Evolutionary conservation across 2,888 invertebrate species (phyloP).

Genomic region (Nemoura dubitans): DNA sequence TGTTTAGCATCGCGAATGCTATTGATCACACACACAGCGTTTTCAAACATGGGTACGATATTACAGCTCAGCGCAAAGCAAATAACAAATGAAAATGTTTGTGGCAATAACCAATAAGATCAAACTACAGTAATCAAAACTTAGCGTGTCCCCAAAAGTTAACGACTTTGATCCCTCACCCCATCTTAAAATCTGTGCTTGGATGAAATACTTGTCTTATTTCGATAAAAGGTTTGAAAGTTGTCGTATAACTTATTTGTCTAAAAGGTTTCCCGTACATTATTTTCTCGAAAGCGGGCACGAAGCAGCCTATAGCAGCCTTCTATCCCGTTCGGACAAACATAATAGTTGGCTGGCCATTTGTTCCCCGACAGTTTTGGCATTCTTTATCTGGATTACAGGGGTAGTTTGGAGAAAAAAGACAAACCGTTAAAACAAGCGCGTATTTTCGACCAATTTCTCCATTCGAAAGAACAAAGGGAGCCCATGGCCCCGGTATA

Average conservation of each 20-base stretch:
- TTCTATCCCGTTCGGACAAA: constrained; percentile 44
- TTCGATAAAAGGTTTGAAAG: constrained; percentile 52
- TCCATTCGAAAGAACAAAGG: constrained; percentile 43
- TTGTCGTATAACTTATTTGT: constrained; percentile 52
- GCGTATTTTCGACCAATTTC: constrained; percentile 45
- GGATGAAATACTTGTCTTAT: constrained; percentile 52
- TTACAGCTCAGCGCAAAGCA: not conserved
- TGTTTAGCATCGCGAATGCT: not conserved
- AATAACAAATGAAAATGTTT: constrained; percentile 9
- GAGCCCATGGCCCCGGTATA: constrained; percentile 37
- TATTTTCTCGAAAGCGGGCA: constrained; percentile 31
- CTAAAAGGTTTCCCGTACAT: constrained; percentile 52
- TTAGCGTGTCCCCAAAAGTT: constrained; percentile 4
- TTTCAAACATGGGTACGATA: not conserved
- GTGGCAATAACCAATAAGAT: constrained; percentile 17
- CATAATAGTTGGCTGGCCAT: constrained; percentile 47
- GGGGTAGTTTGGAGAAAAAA: constrained; percentile 20
- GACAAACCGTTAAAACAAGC: constrained; percentile 46
- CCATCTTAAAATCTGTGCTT: constrained; percentile 27
- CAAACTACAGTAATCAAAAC: constrained; percentile 21
- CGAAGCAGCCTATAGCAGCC: constrained; percentile 42
- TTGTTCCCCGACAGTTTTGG: constrained; percentile 43
- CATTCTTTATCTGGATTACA: constrained; percentile 47
- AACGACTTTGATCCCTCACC: constrained; percentile 34
- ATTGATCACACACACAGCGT: not conserved